A percentile compares a stretch with the other conserved stretches of the same genome.
These are phyloP conservation scores for Caenorhabditis virilis DNA, from an alignment of 2,888 invertebrate genomes.

Conservation along the genomic window DNA sequence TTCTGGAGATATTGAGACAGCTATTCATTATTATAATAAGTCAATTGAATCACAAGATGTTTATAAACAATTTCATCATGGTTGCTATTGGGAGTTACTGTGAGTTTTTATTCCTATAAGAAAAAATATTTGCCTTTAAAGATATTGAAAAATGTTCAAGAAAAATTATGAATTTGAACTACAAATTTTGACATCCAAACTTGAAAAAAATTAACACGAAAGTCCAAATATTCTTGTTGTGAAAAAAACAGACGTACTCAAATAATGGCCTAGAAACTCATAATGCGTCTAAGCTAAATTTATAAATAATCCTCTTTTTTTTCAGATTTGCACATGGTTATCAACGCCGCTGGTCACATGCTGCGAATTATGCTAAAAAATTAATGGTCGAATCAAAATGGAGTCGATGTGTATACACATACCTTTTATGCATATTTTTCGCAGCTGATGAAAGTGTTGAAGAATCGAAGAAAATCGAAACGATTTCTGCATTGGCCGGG, in stretches of 20 bases:
- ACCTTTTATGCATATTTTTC: slow-evolving; percentile 84
- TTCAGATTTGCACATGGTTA: slow-evolving; percentile 61
- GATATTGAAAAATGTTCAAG: too few relatives aligned
- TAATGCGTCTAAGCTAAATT: too few relatives aligned
- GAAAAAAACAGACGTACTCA: too few relatives aligned
- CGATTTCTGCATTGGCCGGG: slow-evolving; percentile 39
- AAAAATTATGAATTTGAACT: too few relatives aligned
- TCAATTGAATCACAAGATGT: slow-evolving; percentile 82
- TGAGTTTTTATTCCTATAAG: too few relatives aligned
- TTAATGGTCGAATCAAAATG: slow-evolving; percentile 86
- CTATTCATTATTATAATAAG: slow-evolving; percentile 79
- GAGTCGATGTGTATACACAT: slow-evolving; percentile 85
- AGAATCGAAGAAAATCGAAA: slow-evolving; percentile 40
- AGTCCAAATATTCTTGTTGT: too few relatives aligned
- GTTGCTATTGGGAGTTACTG: slow-evolving; percentile 91
- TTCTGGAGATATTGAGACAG: slow-evolving; percentile 76
- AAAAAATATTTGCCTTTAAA: too few relatives aligned
- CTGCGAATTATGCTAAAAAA: slow-evolving; percentile 68
- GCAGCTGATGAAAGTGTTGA: slow-evolving; percentile 62
- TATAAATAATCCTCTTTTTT: too few relatives aligned
- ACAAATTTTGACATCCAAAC: too few relatives aligned
- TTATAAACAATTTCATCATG: slow-evolving; percentile 89
- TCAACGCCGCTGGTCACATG: slow-evolving; percentile 58
- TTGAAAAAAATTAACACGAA: too few relatives aligned
- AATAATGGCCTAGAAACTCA: neutral